Evolutionary conservation across 2,113 vertebrate species (phyloP), one percentile per base, ranked within the genome.

Genomic region (Amazona vittata): DNA sequence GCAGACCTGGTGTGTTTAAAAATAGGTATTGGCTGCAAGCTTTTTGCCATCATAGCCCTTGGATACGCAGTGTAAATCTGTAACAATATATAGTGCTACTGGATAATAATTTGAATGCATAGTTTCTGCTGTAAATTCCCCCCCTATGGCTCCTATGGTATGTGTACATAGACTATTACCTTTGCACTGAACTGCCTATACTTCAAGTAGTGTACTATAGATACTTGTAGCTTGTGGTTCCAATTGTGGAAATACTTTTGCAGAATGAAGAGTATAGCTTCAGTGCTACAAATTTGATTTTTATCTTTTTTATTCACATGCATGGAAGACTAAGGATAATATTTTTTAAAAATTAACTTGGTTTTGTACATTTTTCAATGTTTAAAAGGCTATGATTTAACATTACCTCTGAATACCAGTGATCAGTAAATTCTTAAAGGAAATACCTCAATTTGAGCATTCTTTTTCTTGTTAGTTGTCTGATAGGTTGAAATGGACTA

Each of bases 371-470:
- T 96, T 97, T 97, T 96, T 94, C 95, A 96, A 84, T 93, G 93
- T 96, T 96, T 96, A 95, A 95, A 94, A 91, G 7, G 1, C 3
- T 87, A 71, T 93, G 77, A 84, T 96, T 96, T 96, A 93, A 93
- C 89, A 81, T 94, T 97, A 98, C 96, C 96, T 96, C 95, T 65
- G 89, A 94, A 89, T 91, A 93, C 84, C 85, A 91, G 95, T 96
- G 83, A 95, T 91, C 77, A 93, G 84, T 96, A 53, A 81, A 76
- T 96, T 94, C 93, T 93, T 96, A 65, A 97, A 96, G 91, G 87
- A 97, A 97, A 97, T 98, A 97, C 96, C 97, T 98, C 97, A 97
- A 92, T 94, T 90, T 13, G 50, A 96, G 78, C 91, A 67, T 95
- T 92, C 87, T 95, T 95, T 93, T 84, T 95, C 74, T 85, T 79